Conservation (phyloP, 2,113 vertebrate species). For the Apteryx mantelli region DNA sequence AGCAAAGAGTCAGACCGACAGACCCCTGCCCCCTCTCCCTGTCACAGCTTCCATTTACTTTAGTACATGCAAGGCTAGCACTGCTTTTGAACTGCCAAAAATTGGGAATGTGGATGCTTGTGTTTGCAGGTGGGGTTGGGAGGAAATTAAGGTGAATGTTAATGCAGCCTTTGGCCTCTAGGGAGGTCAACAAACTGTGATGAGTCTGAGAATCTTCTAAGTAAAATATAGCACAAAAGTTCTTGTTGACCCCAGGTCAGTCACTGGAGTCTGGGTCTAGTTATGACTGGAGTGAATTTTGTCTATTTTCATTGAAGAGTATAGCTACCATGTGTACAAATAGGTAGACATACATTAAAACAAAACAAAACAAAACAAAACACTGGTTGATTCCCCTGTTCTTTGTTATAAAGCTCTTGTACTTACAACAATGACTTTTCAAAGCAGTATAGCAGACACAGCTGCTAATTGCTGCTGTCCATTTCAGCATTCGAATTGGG, state of each 20-base stretch:
- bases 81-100: background rate
- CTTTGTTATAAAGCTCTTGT: background rate
- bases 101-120: background rate
- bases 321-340: background rate
- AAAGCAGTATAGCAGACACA: background rate
- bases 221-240: background rate
- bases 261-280: background rate
- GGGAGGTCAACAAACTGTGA: background rate
- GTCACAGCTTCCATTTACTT: fast-evolving
- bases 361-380: background rate
- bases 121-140: background rate
- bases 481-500: background rate
- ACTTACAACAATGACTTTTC: background rate
- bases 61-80: background rate
- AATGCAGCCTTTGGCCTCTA: background rate
- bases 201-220: background rate
- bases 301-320: background rate
- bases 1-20: fast-evolving
- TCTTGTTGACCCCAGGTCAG: background rate
- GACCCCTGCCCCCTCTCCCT: fast-evolving
- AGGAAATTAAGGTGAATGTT: background rate
- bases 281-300: background rate
- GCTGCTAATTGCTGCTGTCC: background rate
- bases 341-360: background rate
- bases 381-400: background rate